These are phyloP conservation scores for Cantharis rustica DNA, from an alignment of 2,888 invertebrate species.

Conservation along the genomic window DNA sequence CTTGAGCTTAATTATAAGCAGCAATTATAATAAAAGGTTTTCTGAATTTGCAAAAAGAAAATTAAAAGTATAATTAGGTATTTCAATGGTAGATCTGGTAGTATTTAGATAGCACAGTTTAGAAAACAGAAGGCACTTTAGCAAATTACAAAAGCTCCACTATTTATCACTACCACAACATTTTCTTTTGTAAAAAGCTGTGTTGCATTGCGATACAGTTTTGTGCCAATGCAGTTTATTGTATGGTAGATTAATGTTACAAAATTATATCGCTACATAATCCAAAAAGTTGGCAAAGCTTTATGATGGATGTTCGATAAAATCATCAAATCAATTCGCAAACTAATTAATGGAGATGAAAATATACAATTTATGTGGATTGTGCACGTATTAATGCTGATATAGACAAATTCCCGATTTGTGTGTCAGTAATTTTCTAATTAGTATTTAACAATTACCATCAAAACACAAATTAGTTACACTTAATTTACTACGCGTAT, in stretches of 20 bases:
- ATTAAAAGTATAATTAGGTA: background rate
- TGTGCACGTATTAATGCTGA: background rate
- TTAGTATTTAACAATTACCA: background rate
- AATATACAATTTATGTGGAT: background rate
- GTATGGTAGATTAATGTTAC: slow-evolving; percentile 14
- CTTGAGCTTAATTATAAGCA: background rate
- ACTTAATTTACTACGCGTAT: background rate
- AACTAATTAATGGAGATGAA: background rate
- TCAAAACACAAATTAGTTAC: background rate
- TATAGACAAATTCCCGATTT: background rate
- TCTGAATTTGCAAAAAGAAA: background rate
- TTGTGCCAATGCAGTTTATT: slow-evolving; percentile 14
- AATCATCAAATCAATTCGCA: background rate
- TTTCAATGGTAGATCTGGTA: background rate
- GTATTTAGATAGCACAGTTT: background rate
- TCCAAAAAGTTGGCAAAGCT: slow-evolving; percentile 18
- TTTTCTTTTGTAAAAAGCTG: background rate
- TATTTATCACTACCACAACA: slow-evolving; percentile 6
- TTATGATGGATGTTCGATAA: slow-evolving; percentile 18
- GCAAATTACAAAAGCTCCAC: slow-evolving; percentile 4
- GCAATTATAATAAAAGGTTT: background rate
- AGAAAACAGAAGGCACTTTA: slow-evolving; percentile 2
- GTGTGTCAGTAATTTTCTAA: background rate
- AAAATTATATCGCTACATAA: slow-evolving; percentile 11
- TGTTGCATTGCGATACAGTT: slow-evolving; percentile 14